Percentiles rank a stretch among this genome's conserved stretches.
Evolutionary conservation across 2,888 invertebrate genomes (phyloP).

Genomic region (Orchesellides sinensis): DNA sequence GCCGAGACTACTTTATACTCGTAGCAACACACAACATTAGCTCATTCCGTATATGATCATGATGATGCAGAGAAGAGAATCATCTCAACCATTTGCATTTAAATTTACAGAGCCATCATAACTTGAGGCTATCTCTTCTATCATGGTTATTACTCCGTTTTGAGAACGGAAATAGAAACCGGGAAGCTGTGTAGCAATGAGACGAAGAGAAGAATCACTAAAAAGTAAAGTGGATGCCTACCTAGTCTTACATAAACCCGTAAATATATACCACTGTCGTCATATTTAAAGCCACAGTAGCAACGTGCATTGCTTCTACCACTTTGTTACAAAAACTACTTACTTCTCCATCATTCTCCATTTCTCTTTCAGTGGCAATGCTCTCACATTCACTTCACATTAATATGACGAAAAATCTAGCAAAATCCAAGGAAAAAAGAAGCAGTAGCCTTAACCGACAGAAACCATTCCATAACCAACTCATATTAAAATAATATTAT

Average conservation of each 20-base stretch:
- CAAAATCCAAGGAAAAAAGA: conserved; percentile 21
- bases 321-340: conserved; percentile 9
- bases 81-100: conserved; percentile 73
- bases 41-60: conserved; percentile 36
- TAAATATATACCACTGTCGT: not conserved
- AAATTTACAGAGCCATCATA: conserved; percentile 72
- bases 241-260: not conserved
- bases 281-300: conserved; percentile 1
- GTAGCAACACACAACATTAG: conserved; percentile 36
- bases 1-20: conserved; percentile 23
- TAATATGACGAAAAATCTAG: conserved; percentile 22
- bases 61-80: conserved; percentile 39
- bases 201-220: conserved; percentile 16
- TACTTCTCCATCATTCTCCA: conserved; percentile 23
- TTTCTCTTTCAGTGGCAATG: conserved; percentile 35
- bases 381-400: conserved; percentile 22
- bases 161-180: conserved; percentile 61
- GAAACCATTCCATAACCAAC: conserved; percentile 38
- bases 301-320: not conserved
- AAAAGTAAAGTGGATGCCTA: conserved; percentile 33
- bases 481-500: conserved; percentile 50
- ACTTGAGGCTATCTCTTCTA: conserved; percentile 68
- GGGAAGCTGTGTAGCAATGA: conserved; percentile 51
- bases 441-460: conserved; percentile 17
- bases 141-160: conserved; percentile 60